A percentile compares a stretch with the other conserved stretches of the same genome.
These are phyloP conservation scores for Leucopsar rothschildi DNA, from an alignment of 2,113 vertebrate genomes.

Conservation along the genomic window DNA sequence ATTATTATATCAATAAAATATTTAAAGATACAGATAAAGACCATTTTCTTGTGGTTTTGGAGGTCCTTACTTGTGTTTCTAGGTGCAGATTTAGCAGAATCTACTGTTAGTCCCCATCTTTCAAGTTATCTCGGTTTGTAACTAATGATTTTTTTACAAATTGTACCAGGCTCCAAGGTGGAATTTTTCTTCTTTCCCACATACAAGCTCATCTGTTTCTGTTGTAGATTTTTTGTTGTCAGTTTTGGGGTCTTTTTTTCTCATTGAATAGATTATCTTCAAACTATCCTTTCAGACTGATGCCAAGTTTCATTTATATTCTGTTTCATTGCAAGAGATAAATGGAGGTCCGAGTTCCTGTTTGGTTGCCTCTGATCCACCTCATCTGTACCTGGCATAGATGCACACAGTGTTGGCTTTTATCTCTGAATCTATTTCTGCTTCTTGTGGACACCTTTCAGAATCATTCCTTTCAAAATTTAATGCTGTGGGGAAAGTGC, in stretches of 20 bases:
- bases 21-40: not conserved
- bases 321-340: conserved; percentile 16
- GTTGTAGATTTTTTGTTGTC: not conserved
- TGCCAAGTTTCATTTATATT: not conserved
- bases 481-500: not conserved
- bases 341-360: not conserved
- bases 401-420: not conserved
- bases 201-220: not conserved
- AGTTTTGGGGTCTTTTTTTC: not conserved
- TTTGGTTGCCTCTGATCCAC: conserved; percentile 22
- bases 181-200: not conserved
- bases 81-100: not conserved
- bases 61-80: not conserved
- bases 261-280: not conserved
- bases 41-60: not conserved
- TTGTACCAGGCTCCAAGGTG: not conserved
- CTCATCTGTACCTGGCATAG: not conserved
- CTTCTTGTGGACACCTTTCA: not conserved
- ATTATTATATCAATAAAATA: not conserved
- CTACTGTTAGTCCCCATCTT: not conserved
- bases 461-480: conserved; percentile 7
- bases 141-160: not conserved
- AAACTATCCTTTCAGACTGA: not conserved
- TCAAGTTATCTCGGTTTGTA: not conserved
- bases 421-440: conserved; percentile 11